Evolutionary conservation across 2,113 vertebrate species (phyloP).

Genomic region (Callorhinus ursinus): DNA sequence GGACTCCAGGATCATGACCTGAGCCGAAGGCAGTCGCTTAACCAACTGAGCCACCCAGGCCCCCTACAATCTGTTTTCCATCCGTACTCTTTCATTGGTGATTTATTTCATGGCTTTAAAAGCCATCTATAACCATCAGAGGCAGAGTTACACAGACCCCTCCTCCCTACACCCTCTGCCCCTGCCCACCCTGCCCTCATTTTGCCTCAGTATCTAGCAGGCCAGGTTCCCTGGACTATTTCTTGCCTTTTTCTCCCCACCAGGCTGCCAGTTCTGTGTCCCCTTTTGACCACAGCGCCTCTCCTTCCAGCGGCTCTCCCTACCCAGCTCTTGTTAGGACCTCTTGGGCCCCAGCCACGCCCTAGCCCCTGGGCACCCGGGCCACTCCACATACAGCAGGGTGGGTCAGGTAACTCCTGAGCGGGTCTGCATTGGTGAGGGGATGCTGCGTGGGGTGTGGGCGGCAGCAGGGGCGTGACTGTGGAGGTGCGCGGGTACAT

Average conservation of each 20-base stretch:
- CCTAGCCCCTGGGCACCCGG: no score
- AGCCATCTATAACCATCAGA: background rate
- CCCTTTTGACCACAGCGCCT: background rate
- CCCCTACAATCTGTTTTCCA: background rate
- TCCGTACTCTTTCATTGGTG: background rate
- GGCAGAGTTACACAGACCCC: background rate
- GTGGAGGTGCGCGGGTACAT: background rate
- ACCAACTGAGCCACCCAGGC: no score
- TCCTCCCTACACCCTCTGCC: background rate
- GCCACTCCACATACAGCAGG: background rate
- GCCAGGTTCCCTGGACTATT: background rate
- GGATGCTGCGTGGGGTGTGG: no score
- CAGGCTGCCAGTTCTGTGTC: background rate
- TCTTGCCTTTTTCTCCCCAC: background rate
- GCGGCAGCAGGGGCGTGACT: background rate
- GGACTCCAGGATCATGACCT: no score
- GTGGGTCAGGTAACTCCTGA: background rate
- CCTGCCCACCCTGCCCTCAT: background rate
- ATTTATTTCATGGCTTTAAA: background rate
- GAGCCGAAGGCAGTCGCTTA: no score
- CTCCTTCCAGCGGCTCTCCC: rapidly evolving
- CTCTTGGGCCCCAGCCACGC: no score
- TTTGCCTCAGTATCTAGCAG: background rate
- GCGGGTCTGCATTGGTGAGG: background rate
- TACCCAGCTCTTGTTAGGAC: background rate